These are phyloP conservation scores for Trinectes maculatus DNA, from an alignment of 2,113 vertebrate genomes.

Conservation along the genomic window DNA sequence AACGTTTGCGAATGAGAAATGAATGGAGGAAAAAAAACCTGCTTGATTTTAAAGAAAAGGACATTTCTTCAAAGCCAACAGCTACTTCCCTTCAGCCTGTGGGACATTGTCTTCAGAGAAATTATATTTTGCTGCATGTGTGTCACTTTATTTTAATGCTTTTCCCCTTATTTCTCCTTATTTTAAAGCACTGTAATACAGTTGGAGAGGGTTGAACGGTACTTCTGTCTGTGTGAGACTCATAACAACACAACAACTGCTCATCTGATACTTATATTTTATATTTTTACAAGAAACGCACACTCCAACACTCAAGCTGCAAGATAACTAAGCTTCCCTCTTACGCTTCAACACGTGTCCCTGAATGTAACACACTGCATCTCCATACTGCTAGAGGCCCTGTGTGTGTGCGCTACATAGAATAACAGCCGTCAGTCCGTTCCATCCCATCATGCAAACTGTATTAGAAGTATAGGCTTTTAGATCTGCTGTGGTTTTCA, in stretches of 20 bases:
- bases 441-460: slow-evolving; percentile 90
- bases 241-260: slow-evolving; percentile 84
- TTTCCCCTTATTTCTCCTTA: slow-evolving; percentile 83
- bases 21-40: slow-evolving; percentile 52
- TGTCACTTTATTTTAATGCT: slow-evolving; percentile 91
- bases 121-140: slow-evolving; percentile 96
- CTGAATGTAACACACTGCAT: slow-evolving; percentile 85
- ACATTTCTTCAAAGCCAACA: slow-evolving; percentile 90
- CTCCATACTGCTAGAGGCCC: slow-evolving; percentile 81
- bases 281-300: slow-evolving; percentile 35
- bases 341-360: slow-evolving; percentile 62
- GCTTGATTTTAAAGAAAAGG: slow-evolving; percentile 85
- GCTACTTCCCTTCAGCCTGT: slow-evolving; percentile 84
- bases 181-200: slow-evolving; percentile 87
- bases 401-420: slow-evolving; percentile 81
- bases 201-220: slow-evolving; percentile 75
- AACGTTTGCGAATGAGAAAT: slow-evolving; percentile 84
- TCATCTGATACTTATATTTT: slow-evolving; percentile 83
- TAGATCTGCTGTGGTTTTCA: slow-evolving; percentile 93
- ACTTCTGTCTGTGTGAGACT: slow-evolving; percentile 86
- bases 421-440: slow-evolving; percentile 79
- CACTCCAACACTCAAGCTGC: slow-evolving; percentile 27
- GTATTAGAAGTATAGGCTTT: slow-evolving; percentile 89
- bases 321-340: slow-evolving; percentile 16
- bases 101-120: slow-evolving; percentile 91